Conservation (phyloP, 1,140 invertebrate species). For the Danaus plexippus region DNA sequence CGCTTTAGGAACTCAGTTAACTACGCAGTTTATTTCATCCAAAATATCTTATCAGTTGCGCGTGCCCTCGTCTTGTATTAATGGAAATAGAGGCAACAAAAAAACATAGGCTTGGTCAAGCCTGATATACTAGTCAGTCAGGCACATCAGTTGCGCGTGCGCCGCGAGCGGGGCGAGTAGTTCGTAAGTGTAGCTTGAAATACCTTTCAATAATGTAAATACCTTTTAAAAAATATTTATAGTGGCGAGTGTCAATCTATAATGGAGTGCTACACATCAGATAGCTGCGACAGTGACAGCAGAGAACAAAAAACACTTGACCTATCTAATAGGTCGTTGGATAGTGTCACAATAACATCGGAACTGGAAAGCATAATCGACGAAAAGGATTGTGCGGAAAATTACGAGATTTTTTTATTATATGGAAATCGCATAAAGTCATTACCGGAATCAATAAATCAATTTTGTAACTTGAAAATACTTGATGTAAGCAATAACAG, state of each 20-base stretch:
- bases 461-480: conserved; percentile 79
- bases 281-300: conserved; percentile 84
- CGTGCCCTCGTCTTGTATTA: conserved; percentile 7
- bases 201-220: conserved; percentile 22
- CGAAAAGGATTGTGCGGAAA: conserved; percentile 72
- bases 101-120: not conserved
- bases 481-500: conserved; percentile 92
- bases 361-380: conserved; percentile 73
- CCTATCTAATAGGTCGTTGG: conserved; percentile 77
- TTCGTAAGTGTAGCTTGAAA: conserved; percentile 2
- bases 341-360: conserved; percentile 72
- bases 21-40: conserved; percentile 9
- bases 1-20: not conserved
- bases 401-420: conserved; percentile 80
- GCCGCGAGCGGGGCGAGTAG: conserved; percentile 18
- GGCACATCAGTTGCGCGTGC: conserved; percentile 49
- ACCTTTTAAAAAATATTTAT: conserved; percentile 1
- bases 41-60: conserved; percentile 10
- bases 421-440: conserved; percentile 79
- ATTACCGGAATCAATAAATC: conserved; percentile 71
- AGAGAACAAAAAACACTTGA: conserved; percentile 78
- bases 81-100: conserved; percentile 6
- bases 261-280: conserved; percentile 85
- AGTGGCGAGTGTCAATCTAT: conserved; percentile 13
- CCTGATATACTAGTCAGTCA: conserved; percentile 10